phyloP scores from a whole-genome alignment of 2,797 vertebrate genomes.

The Pseudochirops corinnae region DNA sequence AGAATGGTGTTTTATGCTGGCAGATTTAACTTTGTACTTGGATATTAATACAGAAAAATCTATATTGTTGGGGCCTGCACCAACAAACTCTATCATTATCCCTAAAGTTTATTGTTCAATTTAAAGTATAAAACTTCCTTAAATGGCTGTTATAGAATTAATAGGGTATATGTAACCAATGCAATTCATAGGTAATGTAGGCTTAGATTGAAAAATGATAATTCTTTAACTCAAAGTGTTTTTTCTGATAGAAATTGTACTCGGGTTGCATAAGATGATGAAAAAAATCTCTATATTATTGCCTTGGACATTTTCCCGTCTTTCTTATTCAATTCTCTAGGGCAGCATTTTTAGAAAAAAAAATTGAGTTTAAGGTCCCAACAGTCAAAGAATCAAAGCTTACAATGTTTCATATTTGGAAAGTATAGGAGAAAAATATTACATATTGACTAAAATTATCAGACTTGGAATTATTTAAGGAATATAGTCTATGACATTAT shows the following conservation, averaged over 20 bases:
- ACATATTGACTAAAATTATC: neutral
- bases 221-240: neutral
- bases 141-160: slow-evolving; percentile 38
- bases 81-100: slow-evolving; percentile 17
- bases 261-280: neutral
- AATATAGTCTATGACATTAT: neutral
- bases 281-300: neutral
- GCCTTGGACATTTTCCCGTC: neutral
- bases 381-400: neutral
- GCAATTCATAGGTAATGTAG: neutral
- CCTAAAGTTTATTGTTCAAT: neutral
- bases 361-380: neutral
- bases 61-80: slow-evolving; percentile 37
- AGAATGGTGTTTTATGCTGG: slow-evolving; percentile 17
- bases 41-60: neutral
- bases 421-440: neutral
- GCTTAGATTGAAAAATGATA: neutral
- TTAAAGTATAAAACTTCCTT: slow-evolving; percentile 30
- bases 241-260: neutral
- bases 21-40: slow-evolving; percentile 36
- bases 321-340: slow-evolving; percentile 4
- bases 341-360: neutral
- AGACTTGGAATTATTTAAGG: neutral
- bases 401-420: neutral
- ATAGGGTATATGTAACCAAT: neutral